phyloP scores from a whole-genome alignment of 1,140 invertebrate genomes.

The Eulimnadia texana region DNA sequence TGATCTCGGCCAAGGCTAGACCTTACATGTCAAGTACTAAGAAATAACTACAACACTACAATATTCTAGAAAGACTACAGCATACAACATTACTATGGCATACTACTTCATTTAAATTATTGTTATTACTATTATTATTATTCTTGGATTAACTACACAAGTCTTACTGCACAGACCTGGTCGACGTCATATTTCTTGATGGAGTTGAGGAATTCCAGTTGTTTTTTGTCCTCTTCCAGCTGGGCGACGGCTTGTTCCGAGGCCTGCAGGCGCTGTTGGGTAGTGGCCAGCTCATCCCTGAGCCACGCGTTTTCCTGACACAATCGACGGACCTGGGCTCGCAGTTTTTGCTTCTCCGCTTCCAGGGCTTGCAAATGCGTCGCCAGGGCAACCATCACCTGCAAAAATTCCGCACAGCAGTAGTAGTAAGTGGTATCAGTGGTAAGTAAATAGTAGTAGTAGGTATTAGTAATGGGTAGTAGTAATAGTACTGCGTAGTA shows the following conservation, averaged over 20 bases:
- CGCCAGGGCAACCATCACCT: conserved; percentile 95
- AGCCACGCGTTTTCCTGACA: conserved; percentile 98
- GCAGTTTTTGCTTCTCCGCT: conserved; percentile 95
- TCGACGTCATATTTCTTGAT: conserved; percentile 81
- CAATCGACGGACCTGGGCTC: conserved; percentile 84
- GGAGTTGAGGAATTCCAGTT: conserved; percentile 94
- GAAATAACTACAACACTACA: too few species aligned
- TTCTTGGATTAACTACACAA: too few species aligned
- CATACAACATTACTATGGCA: too few species aligned
- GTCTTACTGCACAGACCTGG: conserved; percentile 38
- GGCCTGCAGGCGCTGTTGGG: conserved; percentile 89
- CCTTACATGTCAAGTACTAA: too few species aligned
- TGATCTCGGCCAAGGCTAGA: too few species aligned
- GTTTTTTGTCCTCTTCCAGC: conserved; percentile 94
- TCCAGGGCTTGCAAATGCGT: conserved; percentile 92
- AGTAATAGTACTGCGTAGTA: too few species aligned
- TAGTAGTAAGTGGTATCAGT: not conserved
- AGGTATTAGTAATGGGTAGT: too few species aligned
- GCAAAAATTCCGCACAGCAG: conserved; percentile 17
- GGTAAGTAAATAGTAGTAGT: not conserved
- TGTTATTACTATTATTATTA: too few species aligned
- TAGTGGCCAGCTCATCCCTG: conserved; percentile 90
- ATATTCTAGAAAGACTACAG: too few species aligned
- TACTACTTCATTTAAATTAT: too few species aligned
- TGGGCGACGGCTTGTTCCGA: conserved; percentile 91